phyloP scores from a whole-genome alignment of 2,797 vertebrate species.

The Silurus aristotelis region DNA sequence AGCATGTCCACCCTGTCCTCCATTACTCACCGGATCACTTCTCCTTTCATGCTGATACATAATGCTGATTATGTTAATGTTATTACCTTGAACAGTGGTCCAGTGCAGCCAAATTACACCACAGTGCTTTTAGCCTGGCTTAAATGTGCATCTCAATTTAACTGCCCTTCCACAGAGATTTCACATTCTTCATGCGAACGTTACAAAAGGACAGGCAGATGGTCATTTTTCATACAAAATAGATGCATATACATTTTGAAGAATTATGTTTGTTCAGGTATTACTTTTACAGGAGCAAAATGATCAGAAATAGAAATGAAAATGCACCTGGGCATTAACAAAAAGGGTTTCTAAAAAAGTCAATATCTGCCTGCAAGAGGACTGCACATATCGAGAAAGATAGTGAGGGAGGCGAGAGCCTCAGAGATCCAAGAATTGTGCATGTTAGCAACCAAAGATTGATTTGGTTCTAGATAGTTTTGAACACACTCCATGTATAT shows the following conservation, averaged over 20 bases:
- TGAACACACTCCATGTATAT: neutral
- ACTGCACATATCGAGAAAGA: neutral
- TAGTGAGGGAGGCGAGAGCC: neutral
- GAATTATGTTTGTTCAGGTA: neutral
- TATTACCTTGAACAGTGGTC: neutral
- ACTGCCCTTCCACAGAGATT: neutral
- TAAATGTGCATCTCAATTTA: neutral
- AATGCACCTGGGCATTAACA: neutral
- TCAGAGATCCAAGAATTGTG: neutral
- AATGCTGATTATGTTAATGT: conserved; percentile 37
- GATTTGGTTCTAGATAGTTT: neutral
- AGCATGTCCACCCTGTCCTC: conserved; percentile 9
- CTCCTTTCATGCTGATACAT: conserved; percentile 24
- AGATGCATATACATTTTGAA: neutral
- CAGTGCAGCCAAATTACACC: conserved; percentile 4
- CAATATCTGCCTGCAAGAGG: neutral
- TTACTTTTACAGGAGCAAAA: neutral
- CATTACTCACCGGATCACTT: conserved; percentile 19
- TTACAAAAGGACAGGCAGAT: neutral
- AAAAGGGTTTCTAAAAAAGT: neutral
- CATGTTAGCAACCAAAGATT: neutral
- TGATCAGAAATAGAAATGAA: neutral
- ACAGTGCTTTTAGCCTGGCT: conserved; percentile 20
- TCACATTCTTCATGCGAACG: neutral
- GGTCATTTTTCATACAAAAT: neutral